Evolutionary conservation across 2,888 invertebrate genomes (phyloP).

Genomic region (Pasiphila rectangulata): DNA sequence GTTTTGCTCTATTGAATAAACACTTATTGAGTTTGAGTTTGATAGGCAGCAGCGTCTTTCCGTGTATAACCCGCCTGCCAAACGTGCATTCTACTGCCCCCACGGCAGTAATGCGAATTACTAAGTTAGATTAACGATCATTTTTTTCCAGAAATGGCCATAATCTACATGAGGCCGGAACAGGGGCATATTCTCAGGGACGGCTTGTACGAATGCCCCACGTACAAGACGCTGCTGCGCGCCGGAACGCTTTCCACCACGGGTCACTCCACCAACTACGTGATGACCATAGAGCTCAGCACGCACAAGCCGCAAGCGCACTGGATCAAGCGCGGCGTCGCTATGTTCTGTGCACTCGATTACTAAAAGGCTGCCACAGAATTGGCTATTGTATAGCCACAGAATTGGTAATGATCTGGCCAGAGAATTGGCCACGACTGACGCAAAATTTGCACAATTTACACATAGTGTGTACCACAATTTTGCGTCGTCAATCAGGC

Average conservation of each 20-base stretch:
- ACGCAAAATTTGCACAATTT: neutral
- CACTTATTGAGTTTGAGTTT: too few relatives aligned
- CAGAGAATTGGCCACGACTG: neutral
- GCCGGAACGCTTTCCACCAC: constrained; percentile 89
- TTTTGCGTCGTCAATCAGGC: neutral
- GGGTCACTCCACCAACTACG: constrained; percentile 92
- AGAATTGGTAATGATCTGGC: neutral
- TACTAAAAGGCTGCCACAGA: too few relatives aligned
- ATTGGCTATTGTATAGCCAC: too few relatives aligned
- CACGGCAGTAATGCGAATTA: too few relatives aligned
- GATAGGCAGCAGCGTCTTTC: too few relatives aligned
- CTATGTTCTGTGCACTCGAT: constrained; percentile 87
- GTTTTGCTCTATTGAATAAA: too few relatives aligned
- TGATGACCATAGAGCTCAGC: constrained; percentile 85
- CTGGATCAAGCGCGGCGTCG: constrained; percentile 90
- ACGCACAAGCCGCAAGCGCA: constrained; percentile 84
- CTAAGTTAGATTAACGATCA: too few relatives aligned
- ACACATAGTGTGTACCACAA: neutral
- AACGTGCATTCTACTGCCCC: too few relatives aligned
- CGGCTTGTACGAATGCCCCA: constrained; percentile 84
- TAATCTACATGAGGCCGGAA: constrained; percentile 85
- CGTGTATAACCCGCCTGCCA: too few relatives aligned
- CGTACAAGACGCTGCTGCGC: constrained; percentile 89
- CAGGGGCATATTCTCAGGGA: constrained; percentile 77
- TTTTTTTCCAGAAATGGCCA: constrained; percentile 81